Evolutionary conservation across 1,140 invertebrate genomes (phyloP).

Genomic region (Diabrotica undecimpunctata): DNA sequence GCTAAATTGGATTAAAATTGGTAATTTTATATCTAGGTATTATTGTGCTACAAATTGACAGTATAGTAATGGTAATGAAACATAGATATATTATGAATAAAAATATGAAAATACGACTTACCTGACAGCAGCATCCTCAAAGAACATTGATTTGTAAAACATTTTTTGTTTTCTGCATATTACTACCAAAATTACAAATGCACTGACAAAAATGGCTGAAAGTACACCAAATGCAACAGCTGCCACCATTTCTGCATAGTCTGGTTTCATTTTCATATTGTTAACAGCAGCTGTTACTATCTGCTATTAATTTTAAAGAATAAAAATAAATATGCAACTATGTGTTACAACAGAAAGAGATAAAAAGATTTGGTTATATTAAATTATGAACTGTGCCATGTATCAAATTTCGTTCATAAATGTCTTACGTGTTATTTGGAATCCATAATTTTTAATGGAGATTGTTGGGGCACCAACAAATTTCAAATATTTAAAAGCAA

Average conservation of each 20-base stretch:
- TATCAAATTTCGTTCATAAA: background rate
- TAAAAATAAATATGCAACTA: too few relatives aligned
- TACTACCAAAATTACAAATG: conserved; percentile 62
- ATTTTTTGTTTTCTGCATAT: conserved; percentile 56
- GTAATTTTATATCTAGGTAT: too few relatives aligned
- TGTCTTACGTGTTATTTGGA: too few relatives aligned
- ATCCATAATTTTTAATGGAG: too few relatives aligned
- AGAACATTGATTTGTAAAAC: conserved; percentile 44
- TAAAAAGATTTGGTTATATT: background rate
- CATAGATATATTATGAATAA: too few relatives aligned
- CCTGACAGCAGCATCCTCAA: conserved; percentile 6
- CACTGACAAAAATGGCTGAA: conserved; percentile 63
- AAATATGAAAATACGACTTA: background rate
- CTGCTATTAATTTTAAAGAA: too few relatives aligned
- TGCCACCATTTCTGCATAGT: conserved; percentile 64
- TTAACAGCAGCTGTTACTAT: background rate
- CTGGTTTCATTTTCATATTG: conserved; percentile 36
- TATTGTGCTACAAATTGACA: too few relatives aligned
- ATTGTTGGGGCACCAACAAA: too few relatives aligned
- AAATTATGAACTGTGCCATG: background rate
- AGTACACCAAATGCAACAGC: conserved; percentile 64
- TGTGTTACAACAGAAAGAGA: too few relatives aligned
- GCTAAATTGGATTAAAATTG: too few relatives aligned
- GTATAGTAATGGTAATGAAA: too few relatives aligned
- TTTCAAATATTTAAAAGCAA: too few relatives aligned